phyloP scores from a whole-genome alignment of 2,113 vertebrate species.

The Promerops cafer region DNA sequence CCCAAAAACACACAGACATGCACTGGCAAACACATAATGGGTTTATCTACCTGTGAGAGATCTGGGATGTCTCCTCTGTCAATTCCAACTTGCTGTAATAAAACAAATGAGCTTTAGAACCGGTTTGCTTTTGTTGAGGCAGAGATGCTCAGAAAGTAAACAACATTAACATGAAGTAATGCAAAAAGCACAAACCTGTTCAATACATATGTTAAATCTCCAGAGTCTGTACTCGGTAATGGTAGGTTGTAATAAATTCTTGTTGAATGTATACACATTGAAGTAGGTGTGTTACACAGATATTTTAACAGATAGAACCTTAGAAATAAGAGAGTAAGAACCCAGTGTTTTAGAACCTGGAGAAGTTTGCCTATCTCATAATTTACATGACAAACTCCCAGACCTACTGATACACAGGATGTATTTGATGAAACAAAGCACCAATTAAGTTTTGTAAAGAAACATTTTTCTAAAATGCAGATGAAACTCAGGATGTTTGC shows the following conservation, averaged over 20 bases:
- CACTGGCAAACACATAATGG: not conserved
- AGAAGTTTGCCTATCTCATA: not conserved
- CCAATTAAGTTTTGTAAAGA: not conserved
- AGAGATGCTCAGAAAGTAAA: not conserved
- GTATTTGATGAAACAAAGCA: not conserved
- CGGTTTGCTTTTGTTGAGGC: not conserved
- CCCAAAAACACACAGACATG: not conserved
- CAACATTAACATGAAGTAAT: not conserved
- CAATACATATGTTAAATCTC: not conserved
- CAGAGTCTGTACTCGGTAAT: not conserved
- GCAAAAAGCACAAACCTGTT: not conserved
- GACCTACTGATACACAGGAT: not conserved
- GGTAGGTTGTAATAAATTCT: not conserved
- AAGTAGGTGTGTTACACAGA: not conserved
- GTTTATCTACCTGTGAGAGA: slow-evolving; percentile 85
- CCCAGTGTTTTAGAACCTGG: not conserved
- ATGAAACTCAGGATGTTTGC: not conserved
- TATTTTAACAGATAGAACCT: not conserved
- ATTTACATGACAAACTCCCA: not conserved
- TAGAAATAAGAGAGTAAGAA: not conserved
- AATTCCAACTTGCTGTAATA: slow-evolving; percentile 93
- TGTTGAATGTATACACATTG: not conserved
- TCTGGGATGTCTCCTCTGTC: slow-evolving; percentile 97
- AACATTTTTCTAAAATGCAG: not conserved
- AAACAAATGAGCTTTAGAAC: slow-evolving; percentile 40